Conservation (phyloP, 2,113 vertebrate species). For the Ploceus nigricollis region DNA sequence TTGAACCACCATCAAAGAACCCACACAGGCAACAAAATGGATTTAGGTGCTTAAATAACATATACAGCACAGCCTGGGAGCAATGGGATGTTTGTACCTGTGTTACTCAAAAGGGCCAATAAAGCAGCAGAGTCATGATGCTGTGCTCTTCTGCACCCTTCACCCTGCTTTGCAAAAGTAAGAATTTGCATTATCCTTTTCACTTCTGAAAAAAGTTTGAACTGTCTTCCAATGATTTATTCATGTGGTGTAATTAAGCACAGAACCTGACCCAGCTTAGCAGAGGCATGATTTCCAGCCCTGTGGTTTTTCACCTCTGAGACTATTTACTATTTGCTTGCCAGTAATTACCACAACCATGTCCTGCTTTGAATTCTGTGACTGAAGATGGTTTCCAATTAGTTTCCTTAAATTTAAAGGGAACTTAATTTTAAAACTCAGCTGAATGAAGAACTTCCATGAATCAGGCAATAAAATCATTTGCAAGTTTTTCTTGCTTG, state of each 20-base stretch:
- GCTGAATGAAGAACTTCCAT: background rate
- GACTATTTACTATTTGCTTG: slow-evolving; percentile 9
- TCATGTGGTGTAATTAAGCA: slow-evolving; percentile 26
- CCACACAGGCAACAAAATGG: background rate
- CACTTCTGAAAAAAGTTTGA: background rate
- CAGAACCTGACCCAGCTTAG: background rate
- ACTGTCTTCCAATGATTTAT: slow-evolving; percentile 1
- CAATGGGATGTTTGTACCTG: background rate
- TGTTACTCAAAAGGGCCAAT: background rate
- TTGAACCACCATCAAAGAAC: background rate
- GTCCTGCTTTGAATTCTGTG: slow-evolving; percentile 8
- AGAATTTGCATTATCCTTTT: background rate
- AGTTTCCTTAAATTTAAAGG: background rate
- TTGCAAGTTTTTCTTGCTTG: background rate
- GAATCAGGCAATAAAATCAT: background rate
- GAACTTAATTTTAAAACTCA: background rate
- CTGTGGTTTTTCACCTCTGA: slow-evolving; percentile 43
- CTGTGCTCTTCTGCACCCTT: background rate
- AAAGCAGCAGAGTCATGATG: background rate
- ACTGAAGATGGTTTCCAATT: background rate
- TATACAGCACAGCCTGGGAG: background rate
- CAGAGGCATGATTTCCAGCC: background rate
- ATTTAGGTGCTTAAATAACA: background rate
- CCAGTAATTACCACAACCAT: slow-evolving; percentile 29
- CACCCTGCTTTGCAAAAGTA: background rate